These are phyloP conservation scores for Pelmatolapia mariae DNA, from an alignment of 2,113 vertebrate species.

Conservation along the genomic window DNA sequence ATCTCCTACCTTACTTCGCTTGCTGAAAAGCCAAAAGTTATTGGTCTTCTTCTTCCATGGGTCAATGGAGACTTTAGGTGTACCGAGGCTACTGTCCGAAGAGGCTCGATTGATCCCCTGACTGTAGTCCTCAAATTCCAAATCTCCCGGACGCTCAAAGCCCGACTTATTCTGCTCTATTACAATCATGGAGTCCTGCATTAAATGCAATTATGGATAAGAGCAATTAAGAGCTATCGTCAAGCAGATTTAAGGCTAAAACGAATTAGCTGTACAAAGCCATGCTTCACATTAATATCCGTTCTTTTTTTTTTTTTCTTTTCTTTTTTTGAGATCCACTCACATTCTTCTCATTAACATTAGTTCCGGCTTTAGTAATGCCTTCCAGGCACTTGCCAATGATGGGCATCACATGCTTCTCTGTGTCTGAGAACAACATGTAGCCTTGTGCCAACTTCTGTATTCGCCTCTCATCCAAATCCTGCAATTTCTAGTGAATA, in stretches of 20 bases:
- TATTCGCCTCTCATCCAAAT: constrained; percentile 82
- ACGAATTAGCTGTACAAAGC: background rate
- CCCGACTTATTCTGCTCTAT: constrained; percentile 88
- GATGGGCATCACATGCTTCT: constrained; percentile 84
- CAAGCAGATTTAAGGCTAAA: background rate
- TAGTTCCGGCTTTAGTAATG: constrained; percentile 79
- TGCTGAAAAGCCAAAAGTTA: constrained; percentile 84
- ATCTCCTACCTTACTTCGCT: constrained; percentile 83
- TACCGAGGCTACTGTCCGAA: constrained; percentile 84
- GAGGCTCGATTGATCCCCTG: constrained; percentile 83
- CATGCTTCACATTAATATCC: background rate
- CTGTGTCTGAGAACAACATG: constrained; percentile 77
- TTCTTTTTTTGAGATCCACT: constrained; percentile 21
- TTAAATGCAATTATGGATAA: background rate
- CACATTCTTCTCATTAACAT: constrained; percentile 81
- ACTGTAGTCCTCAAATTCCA: constrained; percentile 90
- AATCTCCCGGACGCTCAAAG: constrained; percentile 81
- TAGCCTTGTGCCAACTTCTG: constrained; percentile 77
- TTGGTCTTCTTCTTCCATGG: constrained; percentile 76
- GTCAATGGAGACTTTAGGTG: constrained; percentile 77
- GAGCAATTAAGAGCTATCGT: background rate
- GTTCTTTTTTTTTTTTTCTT: background rate
- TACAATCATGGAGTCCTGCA: constrained; percentile 80
- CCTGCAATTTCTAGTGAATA: constrained; percentile 78
- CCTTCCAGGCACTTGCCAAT: constrained; percentile 89